Evolutionary conservation across 2,113 vertebrate genomes (phyloP).

Genomic region (Ia io): DNA sequence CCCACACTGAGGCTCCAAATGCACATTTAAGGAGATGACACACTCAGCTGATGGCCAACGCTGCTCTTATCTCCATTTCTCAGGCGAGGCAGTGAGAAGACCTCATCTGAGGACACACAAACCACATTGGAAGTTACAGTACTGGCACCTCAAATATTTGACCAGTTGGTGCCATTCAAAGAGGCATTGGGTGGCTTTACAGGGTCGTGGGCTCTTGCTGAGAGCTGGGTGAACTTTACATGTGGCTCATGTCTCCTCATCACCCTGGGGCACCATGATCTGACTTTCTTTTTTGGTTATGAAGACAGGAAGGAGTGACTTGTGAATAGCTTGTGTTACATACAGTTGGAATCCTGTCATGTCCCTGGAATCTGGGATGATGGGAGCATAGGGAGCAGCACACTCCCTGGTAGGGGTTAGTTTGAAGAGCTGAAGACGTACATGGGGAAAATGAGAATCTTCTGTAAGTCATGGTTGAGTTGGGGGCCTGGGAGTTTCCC

Average conservation of each 20-base stretch:
- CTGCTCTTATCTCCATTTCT: background rate
- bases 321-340: background rate
- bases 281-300: background rate
- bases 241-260: background rate
- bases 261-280: background rate
- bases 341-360: background rate
- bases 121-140: background rate
- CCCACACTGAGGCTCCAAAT: background rate
- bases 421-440: background rate
- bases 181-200: background rate
- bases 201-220: background rate
- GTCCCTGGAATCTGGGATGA: background rate
- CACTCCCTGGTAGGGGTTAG: background rate
- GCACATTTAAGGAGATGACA: background rate
- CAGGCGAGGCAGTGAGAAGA: background rate
- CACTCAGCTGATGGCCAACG: background rate
- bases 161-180: background rate
- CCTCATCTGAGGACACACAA: background rate
- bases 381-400: background rate
- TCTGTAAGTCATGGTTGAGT: background rate
- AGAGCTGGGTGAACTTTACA: background rate
- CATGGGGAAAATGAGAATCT: background rate
- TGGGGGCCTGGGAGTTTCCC: background rate
- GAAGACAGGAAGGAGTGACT: background rate
- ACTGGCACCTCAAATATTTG: background rate